Evolutionary conservation across 2,113 vertebrate species (phyloP), one percentile per base, ranked within the genome.

Genomic region (Choloepus hoffmanni): DNA sequence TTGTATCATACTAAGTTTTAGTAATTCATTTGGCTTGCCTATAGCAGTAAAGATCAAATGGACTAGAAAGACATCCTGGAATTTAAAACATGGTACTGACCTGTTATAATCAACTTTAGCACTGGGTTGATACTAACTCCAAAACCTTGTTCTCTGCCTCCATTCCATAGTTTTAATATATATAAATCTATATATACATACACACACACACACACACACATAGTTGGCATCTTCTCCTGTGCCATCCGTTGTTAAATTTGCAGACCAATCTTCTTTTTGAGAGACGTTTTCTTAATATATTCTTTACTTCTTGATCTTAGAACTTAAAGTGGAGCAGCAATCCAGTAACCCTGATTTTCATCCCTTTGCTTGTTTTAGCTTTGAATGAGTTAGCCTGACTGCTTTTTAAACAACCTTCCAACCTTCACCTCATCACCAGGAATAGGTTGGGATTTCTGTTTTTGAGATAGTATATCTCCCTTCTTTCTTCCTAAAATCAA

Each of bases 11-110:
- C 78, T 82, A 60, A 60, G 18, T 84, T 73, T 79, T 84, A 58
- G 45, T 63, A n/a, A 90, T 67, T 87, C 36, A 73, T 84, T 87
- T 88, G 53, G 18, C 48, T 89, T 95, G 48, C 50, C 65, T 93
- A 53, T 55, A 76, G 63, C 84, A 82, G 48, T 53, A 12, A 89
- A 48, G n/a, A 26, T 82, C 3, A n/a, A 68, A 65, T 82, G 43
- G 67, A 86, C 40, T 82, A 21, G 40, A 36, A 77, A 90, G 48
- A 73, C 85, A 14, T 76, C 58, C 24, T 85, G 23, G n/a, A 85
- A 74, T 70, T 76, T 89, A 68, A 92, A 21, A 79, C 45, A 40
- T 72, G 28, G 85, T 62, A 40, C 68, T 91, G 58, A 68, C 40
- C 5, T 3, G 40, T 74, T 55, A 50, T 26, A 60, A 13, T 90